phyloP scores from a whole-genome alignment of 2,888 invertebrate genomes.

The Allolobophora icterica region DNA sequence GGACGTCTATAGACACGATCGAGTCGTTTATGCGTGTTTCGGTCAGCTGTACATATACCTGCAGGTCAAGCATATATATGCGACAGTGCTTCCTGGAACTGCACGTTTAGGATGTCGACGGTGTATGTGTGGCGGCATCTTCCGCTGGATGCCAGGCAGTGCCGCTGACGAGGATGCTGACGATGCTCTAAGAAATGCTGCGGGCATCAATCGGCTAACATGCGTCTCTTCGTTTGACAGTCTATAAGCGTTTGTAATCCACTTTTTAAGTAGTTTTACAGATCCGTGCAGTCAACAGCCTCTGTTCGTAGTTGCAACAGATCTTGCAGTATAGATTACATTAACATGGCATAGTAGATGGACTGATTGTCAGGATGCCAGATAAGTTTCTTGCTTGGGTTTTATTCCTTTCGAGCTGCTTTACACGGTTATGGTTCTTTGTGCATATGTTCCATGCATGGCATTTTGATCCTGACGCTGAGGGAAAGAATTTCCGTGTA shows the following conservation, averaged over 20 bases:
- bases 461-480: constrained; percentile 1
- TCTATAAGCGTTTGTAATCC: neutral
- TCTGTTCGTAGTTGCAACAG: neutral
- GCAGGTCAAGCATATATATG: neutral
- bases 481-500: neutral
- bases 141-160: neutral
- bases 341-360: neutral
- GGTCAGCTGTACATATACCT: neutral
- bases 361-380: neutral
- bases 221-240: neutral
- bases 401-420: neutral
- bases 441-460: neutral
- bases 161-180: neutral
- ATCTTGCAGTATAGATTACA: neutral
- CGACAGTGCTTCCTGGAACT: neutral
- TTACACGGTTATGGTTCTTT: neutral
- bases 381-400: neutral
- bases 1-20: neutral
- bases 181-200: neutral
- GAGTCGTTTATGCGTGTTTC: constrained; percentile 10
- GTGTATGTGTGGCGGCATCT: neutral
- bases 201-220: neutral
- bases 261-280: neutral
- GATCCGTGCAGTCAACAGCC: neutral
- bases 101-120: neutral